Conservation (phyloP, 2,888 invertebrate species). For the Melanargia galathea region DNA sequence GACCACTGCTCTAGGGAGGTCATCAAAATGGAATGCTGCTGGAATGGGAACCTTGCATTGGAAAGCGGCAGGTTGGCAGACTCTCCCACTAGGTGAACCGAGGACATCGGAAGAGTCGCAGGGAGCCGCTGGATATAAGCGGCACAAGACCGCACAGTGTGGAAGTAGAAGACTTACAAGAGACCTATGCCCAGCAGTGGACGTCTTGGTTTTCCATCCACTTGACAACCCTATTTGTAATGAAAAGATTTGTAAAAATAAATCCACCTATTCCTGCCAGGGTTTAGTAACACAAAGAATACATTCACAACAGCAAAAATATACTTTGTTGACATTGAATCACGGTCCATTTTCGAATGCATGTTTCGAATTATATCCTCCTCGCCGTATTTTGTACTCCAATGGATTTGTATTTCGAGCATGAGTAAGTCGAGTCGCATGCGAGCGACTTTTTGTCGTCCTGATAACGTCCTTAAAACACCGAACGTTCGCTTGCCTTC, state of each 20-base stretch:
- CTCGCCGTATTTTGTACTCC: conserved; percentile 19
- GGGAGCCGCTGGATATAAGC: no score
- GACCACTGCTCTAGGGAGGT: no score
- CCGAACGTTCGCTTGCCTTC: no score
- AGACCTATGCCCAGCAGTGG: no score
- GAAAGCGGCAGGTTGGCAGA: no score
- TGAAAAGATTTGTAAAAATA: conserved; percentile 20
- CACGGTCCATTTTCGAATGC: conserved; percentile 1
- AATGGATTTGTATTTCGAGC: conserved; percentile 16
- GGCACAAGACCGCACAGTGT: no score
- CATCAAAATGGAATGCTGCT: no score
- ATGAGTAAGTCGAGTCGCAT: neutral
- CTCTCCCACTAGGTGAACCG: no score
- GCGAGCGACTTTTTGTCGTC: neutral
- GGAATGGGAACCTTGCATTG: no score
- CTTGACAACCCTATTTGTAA: conserved; percentile 8
- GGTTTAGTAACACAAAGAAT: conserved; percentile 14
- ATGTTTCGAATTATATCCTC: conserved; percentile 12
- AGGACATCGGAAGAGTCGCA: no score
- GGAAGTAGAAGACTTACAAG: no score
- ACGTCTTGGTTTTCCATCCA: neutral
- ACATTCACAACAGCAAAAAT: neutral
- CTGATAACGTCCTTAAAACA: neutral
- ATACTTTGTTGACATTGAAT: neutral
- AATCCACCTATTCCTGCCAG: conserved; percentile 6